Base-by-base conservation (phyloP, 1,140 invertebrate genomes). In the Spodoptera frugiperda region DNA sequence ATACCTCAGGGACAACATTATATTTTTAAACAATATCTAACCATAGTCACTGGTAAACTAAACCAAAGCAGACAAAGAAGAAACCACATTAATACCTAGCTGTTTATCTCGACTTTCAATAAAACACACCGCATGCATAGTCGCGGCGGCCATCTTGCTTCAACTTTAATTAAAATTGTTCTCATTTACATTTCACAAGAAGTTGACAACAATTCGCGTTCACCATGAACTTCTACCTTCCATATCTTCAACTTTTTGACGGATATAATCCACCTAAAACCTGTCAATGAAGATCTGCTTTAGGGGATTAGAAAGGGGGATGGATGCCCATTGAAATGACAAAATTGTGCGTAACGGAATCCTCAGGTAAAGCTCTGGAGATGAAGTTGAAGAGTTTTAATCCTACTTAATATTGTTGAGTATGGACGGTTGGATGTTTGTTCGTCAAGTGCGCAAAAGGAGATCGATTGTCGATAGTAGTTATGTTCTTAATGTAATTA, bases 241-340 rank as follows among this genome's bases (percentile, higher is more conserved):
- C 1, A 14, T n/a, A n/a, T 30, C 2, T n/a, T 59, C 25, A 59
- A 59, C 57, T 59, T 59, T 59, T 30, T 30, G 54, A 25, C 14
- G n/a, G 30, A 25, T 21, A 59, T 59, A 59, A 59, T 59, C 57
- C 33, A n/a, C 33, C 57, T 33, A 59, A 51, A 59, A 59, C 57
- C 57, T 59, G 57, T 59, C 57, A 59, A 59, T 59, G 25, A 30
- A 39, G 30, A 59, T 39, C n/a, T 14, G 57, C 14, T 33, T 59
- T n/a, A 33, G 33, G n/a, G 57, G 57, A 59, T 59, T 59, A 59
- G n/a, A 21, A 10, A 15, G 30, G 57, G 4, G 30, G n/a, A 15
- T 17, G 25, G 57, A 55, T n/a, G 53, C 21, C 3, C 6, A n/a
- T 33, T 59, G 57, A 59, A 59, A 39, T 59, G 57, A 39, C 21